Base-by-base conservation (phyloP, 2,888 invertebrate species). In the Strigamia maritima region DNA sequence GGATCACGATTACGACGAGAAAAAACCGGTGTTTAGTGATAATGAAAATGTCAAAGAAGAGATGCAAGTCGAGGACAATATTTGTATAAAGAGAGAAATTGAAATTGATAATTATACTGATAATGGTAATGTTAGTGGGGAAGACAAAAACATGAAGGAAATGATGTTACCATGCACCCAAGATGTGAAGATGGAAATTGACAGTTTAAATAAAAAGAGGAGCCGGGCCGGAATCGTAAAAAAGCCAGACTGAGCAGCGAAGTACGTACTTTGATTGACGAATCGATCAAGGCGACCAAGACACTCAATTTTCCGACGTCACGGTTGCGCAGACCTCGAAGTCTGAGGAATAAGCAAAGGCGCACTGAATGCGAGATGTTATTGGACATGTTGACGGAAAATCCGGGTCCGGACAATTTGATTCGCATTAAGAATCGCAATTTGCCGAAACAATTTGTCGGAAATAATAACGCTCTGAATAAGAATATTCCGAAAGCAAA, bases 341-440 rank as follows among this genome's bases (percentile, higher is more conserved):
- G 16, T 1, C 16, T 24, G 14, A n/a, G 26, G 26, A 31, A 44
- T 16, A 49, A 77, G 8, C 44, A 77, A 19, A 54, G 35, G 22
- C n/a, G 35, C 10, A 77, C 77, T 24, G 77, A 77, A 54, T 77
- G 77, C 26, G 77, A 77, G n/a, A 49, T 24, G 26, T 54, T 77
- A 22, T 28, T 77, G 60, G 54, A 77, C n/a, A 54, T 60, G 77
- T 19, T 77, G 28, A 49, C 77, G 3, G 77, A 77, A 22, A 77
- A 16, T 7, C 8, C 24, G 2, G 60, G 60, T 31, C 77, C 77
- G 14, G 19, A 31, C 10, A 49, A 24, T 54, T 44, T 77, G 49
- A 77, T 24, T 54, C 77, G 44, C 3, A 14, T 40, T 2, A 44
- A 38, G 16, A n/a, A 10, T 16, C 12, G 76, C 38, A 75, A 28